These are phyloP conservation scores for Pseudococcus jackbeardsleyi DNA, from an alignment of 2,888 invertebrate genomes.

Conservation along the genomic window DNA sequence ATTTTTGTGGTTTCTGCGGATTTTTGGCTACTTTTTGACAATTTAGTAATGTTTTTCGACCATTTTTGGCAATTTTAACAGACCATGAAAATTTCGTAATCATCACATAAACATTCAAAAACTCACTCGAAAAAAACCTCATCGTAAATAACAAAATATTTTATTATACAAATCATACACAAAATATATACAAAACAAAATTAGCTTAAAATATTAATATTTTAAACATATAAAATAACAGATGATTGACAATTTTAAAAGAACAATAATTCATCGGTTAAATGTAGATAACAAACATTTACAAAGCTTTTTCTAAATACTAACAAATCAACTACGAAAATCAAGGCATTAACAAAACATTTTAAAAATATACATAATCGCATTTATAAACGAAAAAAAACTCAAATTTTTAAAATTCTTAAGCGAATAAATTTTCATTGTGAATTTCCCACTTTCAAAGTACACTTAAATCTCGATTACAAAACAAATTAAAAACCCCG, in stretches of 20 bases:
- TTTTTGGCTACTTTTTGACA: too few species aligned
- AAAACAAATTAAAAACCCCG: background rate
- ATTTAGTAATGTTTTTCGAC: too few species aligned
- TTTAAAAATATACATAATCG: constrained; percentile 54
- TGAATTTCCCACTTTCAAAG: background rate
- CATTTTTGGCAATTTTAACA: too few species aligned
- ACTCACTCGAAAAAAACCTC: background rate
- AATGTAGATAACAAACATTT: constrained; percentile 59
- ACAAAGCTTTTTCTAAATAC: constrained; percentile 61
- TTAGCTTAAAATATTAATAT: constrained; percentile 59
- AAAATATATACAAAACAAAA: constrained; percentile 65
- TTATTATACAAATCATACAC: constrained; percentile 65
- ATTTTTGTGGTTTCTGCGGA: too few species aligned
- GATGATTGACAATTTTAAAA: constrained; percentile 63
- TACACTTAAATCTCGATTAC: background rate
- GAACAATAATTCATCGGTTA: constrained; percentile 59
- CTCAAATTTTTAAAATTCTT: constrained; percentile 3
- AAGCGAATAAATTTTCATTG: background rate
- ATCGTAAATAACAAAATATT: constrained; percentile 63
- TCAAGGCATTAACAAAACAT: constrained; percentile 59
- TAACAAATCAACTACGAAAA: constrained; percentile 57
- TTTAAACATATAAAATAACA: constrained; percentile 65
- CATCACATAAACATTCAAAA: background rate
- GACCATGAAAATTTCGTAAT: too few species aligned
- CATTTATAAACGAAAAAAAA: constrained; percentile 39